phyloP scores from a whole-genome alignment of 2,113 vertebrate species.

The Apaloderma vittatum region DNA sequence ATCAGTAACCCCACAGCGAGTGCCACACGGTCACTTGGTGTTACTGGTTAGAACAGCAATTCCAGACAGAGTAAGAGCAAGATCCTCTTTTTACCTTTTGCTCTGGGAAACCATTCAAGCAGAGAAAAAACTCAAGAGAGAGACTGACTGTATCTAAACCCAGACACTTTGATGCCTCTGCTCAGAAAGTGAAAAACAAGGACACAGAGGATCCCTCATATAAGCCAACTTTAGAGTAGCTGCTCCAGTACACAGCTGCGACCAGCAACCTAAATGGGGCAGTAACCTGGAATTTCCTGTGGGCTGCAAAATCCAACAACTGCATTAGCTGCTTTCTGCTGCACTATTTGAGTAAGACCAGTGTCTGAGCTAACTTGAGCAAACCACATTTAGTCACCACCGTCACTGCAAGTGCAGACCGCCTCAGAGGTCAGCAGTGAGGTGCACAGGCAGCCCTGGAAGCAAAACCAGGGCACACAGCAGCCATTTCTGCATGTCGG shows the following conservation, averaged over 20 bases:
- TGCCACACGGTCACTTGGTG: background rate
- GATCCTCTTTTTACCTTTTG: background rate
- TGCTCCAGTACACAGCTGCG: background rate
- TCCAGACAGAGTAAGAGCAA: slow-evolving; percentile 1
- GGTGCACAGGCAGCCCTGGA: background rate
- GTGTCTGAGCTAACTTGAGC: background rate
- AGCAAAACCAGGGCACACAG: background rate
- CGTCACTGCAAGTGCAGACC: background rate
- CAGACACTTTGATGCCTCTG: background rate
- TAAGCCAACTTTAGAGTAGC: background rate
- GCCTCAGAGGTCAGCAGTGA: background rate
- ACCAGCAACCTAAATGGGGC: background rate
- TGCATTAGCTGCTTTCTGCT: background rate
- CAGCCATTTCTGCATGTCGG: background rate
- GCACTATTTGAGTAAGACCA: background rate
- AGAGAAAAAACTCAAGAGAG: background rate
- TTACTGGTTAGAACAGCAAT: background rate
- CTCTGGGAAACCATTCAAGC: background rate
- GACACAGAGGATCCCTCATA: rapidly evolving
- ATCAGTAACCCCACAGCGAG: background rate
- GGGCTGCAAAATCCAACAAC: background rate
- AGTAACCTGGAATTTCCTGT: background rate
- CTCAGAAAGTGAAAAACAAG: background rate
- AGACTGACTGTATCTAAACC: background rate
- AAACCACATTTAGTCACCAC: background rate